Evolutionary conservation across 2,113 vertebrate genomes (phyloP), one percentile per base, ranked within the genome.

Genomic region (Malurus alboscapulatus): DNA sequence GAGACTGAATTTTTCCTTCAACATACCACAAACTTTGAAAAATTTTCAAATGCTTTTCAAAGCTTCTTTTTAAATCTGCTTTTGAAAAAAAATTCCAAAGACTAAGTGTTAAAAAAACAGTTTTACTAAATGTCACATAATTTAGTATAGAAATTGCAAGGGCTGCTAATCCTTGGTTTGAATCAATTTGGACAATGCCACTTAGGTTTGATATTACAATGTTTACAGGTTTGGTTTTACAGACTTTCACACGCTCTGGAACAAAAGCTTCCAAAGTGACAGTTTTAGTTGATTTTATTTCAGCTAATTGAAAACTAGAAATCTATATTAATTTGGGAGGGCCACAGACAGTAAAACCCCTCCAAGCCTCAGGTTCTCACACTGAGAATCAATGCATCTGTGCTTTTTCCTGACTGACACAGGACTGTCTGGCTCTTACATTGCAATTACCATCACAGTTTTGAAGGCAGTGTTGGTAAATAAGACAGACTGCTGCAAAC

Each of bases 31-130:
- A 84, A 47, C 17, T 22, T 5, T 11, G 10, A 47, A 47, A 47
- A 47, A 21, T 21, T 11, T 10, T 47, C 45, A 21, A 21, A 47
- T 21, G 20, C 45, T 21, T 47, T 47, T 47, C 20, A 47, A 21
- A 17, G 7, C 44, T 44, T 17, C 15, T 45, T 45, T 45, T 20
- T 19, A 45, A 45, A 48, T 20, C 21, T 57, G 15, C 14, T 75
- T 85, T 79, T 14, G 3, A 53, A 78, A 87, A 80, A 84, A 8
- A 66, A 4, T 4, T 34, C 17, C 42, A 48, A 62, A 54, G 47
- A 44, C 8, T 4, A 2, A 66, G 17, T 5, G 4, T 54, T 80
- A 42, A 83, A 85, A 85, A 17, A 0, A 0, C 6, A 18, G 1
- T 48, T 71, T 42, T 44, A 77, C 6, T 25, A 68, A 44, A 68